A percentile compares a stretch with the other conserved stretches of the same genome.
These are phyloP conservation scores for Amiota communis DNA, from an alignment of 2,888 invertebrate species.

Conservation along the genomic window DNA sequence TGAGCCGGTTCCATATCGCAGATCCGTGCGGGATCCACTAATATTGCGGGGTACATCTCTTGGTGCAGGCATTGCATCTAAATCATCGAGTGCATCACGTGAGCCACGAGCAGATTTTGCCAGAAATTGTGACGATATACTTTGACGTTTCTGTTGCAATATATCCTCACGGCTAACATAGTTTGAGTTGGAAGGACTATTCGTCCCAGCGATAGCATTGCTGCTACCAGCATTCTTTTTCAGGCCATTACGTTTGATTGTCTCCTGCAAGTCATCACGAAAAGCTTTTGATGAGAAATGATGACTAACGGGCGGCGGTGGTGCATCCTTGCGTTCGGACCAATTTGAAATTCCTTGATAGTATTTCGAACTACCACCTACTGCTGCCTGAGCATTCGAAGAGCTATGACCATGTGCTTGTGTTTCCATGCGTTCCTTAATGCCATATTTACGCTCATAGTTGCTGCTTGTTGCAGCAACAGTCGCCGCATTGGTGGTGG, in stretches of 20 bases:
- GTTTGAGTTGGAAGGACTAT: slow-evolving; percentile 49
- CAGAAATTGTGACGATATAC: slow-evolving; percentile 67
- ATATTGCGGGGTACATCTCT: slow-evolving; percentile 52
- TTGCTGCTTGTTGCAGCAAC: slow-evolving; percentile 51
- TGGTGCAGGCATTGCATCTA: slow-evolving; percentile 66
- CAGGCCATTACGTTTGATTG: slow-evolving; percentile 70
- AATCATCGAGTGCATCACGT: slow-evolving; percentile 67
- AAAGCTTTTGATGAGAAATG: slow-evolving; percentile 72
- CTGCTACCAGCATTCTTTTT: slow-evolving; percentile 55
- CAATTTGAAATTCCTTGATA: slow-evolving; percentile 86
- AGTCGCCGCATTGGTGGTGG: slow-evolving; percentile 53
- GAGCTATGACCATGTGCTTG: slow-evolving; percentile 23
- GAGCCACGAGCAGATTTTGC: slow-evolving; percentile 69
- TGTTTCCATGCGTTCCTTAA: slow-evolving; percentile 58
- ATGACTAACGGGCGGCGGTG: slow-evolving; percentile 51
- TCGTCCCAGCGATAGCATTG: slow-evolving; percentile 21
- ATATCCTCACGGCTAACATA: slow-evolving; percentile 72
- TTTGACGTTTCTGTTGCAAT: slow-evolving; percentile 70
- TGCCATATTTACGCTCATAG: slow-evolving; percentile 61
- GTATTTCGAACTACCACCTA: slow-evolving; percentile 75
- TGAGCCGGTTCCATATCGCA: slow-evolving; percentile 50
- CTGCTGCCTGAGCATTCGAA: slow-evolving; percentile 43
- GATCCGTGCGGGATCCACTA: slow-evolving; percentile 63
- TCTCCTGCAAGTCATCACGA: slow-evolving; percentile 72
- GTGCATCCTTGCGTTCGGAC: slow-evolving; percentile 70